A percentile compares a stretch with the other conserved stretches of the same genome.
Evolutionary conservation across 1,140 invertebrate species (phyloP).

Genomic region (Apocrypta bakeri): DNA sequence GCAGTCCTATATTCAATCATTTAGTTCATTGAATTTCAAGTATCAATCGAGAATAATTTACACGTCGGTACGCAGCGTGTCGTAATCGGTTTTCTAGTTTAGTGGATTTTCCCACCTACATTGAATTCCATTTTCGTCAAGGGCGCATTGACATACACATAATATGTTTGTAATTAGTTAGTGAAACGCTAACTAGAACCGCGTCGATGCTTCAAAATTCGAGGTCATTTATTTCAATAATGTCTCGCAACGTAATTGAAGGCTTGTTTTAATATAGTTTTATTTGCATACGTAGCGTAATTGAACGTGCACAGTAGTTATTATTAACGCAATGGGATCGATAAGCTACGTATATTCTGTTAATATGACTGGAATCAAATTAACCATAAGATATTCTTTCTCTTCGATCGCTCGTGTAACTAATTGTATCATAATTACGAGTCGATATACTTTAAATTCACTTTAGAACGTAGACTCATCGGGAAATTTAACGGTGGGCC

Average conservation of each 20-base stretch:
- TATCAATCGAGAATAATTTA: constrained; percentile 4
- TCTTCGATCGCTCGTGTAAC: neutral
- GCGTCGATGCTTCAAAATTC: neutral
- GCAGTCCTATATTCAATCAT: neutral
- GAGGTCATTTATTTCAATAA: neutral
- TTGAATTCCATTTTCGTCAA: neutral
- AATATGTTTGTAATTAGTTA: neutral
- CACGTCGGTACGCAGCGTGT: neutral
- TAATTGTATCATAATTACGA: neutral
- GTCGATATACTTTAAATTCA: neutral
- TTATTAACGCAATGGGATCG: too few relatives aligned
- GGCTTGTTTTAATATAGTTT: too few relatives aligned
- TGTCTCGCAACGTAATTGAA: neutral
- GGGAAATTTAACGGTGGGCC: neutral
- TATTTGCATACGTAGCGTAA: too few relatives aligned
- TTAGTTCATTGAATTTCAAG: neutral
- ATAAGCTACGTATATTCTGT: too few relatives aligned
- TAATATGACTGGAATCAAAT: too few relatives aligned
- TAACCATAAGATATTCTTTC: too few relatives aligned
- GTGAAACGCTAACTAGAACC: neutral
- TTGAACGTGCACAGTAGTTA: too few relatives aligned
- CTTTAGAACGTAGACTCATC: neutral
- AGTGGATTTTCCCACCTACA: neutral
- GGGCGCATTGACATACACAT: neutral
- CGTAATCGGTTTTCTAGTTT: neutral